Evolutionary conservation across 2,113 vertebrate species (phyloP), one percentile per base, ranked within the genome.

Genomic region (Calidris pygmaea): DNA sequence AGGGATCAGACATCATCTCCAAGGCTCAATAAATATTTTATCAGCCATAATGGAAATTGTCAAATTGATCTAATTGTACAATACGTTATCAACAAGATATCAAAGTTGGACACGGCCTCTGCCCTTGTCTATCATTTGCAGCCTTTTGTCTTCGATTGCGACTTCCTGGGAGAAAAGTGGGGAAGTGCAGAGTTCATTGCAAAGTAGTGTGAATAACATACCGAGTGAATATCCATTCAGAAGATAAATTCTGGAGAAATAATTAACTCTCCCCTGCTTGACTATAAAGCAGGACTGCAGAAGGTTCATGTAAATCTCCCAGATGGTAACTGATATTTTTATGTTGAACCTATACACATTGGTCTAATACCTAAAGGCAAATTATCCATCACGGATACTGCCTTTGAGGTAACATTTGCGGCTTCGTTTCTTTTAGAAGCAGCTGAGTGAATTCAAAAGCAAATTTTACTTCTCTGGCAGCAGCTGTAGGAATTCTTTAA

Each of bases 41-140:
- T 99, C 98, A 99, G 98, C 98, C 98, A 97, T 99, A 99, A 99
- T 99, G 99, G 99, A 99, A 99, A 99, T 99, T 99, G 98, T 99
- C 99, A 99, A 98, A 98, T 98, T 97, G 98, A 97, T 98, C 99
- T 99, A 99, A 99, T 99, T 99, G 99, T 98, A 98, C 98, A 98
- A 98, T 99, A 99, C 83, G 98, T 99, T 99, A 99, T 99, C 99
- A 99, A 98, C 96, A 94, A 97, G 97, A 95, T 99, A 99, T 98
- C 98, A 98, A 96, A 98, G 98, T 94, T 90, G 79, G 98, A 98
- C 98, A 67, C 93, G 98, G 98, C 98, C 98, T 98, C 98, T 98
- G 98, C 98, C 96, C 92, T 47, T 82, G 95, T 95, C 96, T 96
- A 84, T 97, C 95, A 85, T 86, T 96, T 65, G 88, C 76, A 93